A percentile compares a stretch with the other conserved stretches of the same genome.
Conservation (phyloP, 2,888 invertebrate genomes). For the Apodemia duryi region DNA sequence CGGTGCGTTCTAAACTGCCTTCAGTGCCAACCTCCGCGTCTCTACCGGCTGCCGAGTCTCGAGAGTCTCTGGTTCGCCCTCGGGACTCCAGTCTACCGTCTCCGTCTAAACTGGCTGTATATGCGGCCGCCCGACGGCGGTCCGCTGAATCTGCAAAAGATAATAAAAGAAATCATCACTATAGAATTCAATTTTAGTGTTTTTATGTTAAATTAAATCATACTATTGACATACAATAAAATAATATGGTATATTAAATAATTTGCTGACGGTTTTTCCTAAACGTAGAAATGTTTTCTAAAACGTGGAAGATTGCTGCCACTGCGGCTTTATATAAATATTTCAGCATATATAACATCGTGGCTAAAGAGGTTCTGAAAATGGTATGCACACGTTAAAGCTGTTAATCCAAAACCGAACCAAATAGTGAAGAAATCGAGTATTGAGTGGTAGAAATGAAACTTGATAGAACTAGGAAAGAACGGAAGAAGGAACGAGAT, state of each 20-base stretch:
- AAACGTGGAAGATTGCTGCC: too few relatives aligned
- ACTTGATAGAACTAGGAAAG: too few relatives aligned
- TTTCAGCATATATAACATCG: too few relatives aligned
- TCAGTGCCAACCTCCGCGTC: constrained; percentile 74
- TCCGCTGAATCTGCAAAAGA: constrained; percentile 81
- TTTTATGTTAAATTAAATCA: not conserved
- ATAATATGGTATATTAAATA: not conserved
- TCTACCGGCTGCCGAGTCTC: constrained; percentile 71
- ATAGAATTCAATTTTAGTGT: constrained; percentile 85
- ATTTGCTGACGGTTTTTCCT: not conserved
- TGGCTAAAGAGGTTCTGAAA: too few relatives aligned
- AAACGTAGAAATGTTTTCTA: too few relatives aligned
- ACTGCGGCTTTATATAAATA: too few relatives aligned
- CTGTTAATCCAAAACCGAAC: too few relatives aligned
- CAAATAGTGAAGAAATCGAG: too few relatives aligned
- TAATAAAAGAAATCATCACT: constrained; percentile 76
- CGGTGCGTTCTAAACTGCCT: constrained; percentile 61
- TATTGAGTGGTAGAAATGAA: too few relatives aligned
- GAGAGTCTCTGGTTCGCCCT: constrained; percentile 67
- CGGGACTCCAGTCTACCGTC: constrained; percentile 79
- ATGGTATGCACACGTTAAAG: too few relatives aligned
- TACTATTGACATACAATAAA: not conserved
- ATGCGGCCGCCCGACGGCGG: constrained; percentile 72
- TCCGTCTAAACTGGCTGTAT: constrained; percentile 81
- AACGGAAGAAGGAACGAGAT: too few relatives aligned